Conservation (phyloP, 2,797 vertebrate genomes). For the Hirundo rustica region DNA sequence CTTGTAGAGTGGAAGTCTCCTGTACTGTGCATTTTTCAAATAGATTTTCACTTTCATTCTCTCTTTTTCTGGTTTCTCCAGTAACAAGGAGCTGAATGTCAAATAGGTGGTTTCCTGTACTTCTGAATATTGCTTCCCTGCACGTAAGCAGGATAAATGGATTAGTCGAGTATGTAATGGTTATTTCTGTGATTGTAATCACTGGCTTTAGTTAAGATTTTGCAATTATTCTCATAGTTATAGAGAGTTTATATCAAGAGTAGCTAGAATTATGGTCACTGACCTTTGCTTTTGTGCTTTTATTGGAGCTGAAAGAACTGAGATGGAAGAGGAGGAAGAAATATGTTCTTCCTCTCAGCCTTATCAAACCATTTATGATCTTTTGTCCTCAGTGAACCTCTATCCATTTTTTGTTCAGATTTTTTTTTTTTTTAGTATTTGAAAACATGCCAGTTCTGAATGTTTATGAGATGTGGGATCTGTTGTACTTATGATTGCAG, state of each 20-base stretch:
- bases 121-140: background rate
- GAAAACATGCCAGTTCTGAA: background rate
- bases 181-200: background rate
- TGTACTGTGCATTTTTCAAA: background rate
- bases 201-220: background rate
- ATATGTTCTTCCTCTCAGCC: background rate
- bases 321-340: background rate
- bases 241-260: background rate
- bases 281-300: background rate
- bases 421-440: background rate
- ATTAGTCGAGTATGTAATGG: background rate
- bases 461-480: background rate
- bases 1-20: background rate
- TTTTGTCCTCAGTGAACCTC: background rate
- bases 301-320: background rate
- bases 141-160: background rate
- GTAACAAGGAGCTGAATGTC: background rate
- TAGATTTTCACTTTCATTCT: background rate
- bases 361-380: background rate
- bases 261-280: background rate
- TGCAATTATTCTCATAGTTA: background rate
- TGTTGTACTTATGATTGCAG: background rate
- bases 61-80: background rate
- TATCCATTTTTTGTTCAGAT: background rate
- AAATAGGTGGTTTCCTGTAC: background rate